Percentiles rank a stretch among this genome's conserved stretches.
Conservation (phyloP, 2,888 invertebrate genomes). For the Drosophila borealis region DNA sequence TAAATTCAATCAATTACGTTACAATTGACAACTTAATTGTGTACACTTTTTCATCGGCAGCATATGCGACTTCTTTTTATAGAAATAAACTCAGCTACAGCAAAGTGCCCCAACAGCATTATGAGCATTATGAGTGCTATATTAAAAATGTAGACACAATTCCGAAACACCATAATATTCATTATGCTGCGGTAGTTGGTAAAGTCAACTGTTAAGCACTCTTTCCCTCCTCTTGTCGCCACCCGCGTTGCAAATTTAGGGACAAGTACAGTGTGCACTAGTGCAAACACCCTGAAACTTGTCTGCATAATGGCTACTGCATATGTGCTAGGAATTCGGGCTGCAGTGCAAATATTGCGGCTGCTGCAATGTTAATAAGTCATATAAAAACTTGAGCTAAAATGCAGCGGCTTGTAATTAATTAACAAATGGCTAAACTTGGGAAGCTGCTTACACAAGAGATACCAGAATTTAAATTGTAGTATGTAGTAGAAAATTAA, state of each 20-base stretch:
- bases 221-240: background rate
- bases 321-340: slow-evolving; percentile 18
- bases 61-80: background rate
- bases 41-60: background rate
- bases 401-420: slow-evolving; percentile 35
- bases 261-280: slow-evolving; percentile 6
- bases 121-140: background rate
- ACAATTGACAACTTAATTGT: slow-evolving; percentile 9
- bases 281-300: slow-evolving; percentile 21
- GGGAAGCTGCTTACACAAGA: background rate
- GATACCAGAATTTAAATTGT: background rate
- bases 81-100: background rate
- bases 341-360: slow-evolving; percentile 41
- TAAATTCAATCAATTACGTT: slow-evolving; percentile 36
- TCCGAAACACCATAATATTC: slow-evolving; percentile 13
- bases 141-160: slow-evolving; percentile 11
- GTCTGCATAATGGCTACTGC: slow-evolving; percentile 25
- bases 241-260: background rate
- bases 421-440: slow-evolving; percentile 33
- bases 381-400: slow-evolving; percentile 35
- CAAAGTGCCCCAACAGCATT: background rate
- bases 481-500: slow-evolving; percentile 1
- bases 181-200: slow-evolving; percentile 13
- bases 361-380: slow-evolving; percentile 49
- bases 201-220: slow-evolving; percentile 9